A percentile compares a stretch with the other conserved stretches of the same genome.
Conservation (phyloP, 2,888 invertebrate species). For the Allophyes oxyacanthae region DNA sequence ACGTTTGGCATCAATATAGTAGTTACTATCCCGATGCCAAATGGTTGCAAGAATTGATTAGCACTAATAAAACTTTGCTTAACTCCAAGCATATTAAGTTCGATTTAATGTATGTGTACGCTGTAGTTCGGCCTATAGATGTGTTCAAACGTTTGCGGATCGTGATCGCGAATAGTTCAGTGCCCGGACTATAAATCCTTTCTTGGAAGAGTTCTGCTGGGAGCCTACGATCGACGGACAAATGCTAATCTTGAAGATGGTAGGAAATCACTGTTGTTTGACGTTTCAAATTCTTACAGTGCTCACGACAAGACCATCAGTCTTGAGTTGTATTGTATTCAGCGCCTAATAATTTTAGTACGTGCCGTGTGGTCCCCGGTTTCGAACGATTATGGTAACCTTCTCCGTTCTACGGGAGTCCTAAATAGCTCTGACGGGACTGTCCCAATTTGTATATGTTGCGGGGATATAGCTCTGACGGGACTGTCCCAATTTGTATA, state of each 20-base stretch:
- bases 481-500: too few relatives aligned
- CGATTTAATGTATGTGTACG: conserved; percentile 28
- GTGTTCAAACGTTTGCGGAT: conserved; percentile 26
- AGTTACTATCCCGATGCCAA: too few relatives aligned
- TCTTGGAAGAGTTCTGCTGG: conserved; percentile 47
- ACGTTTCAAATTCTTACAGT: conserved; percentile 44
- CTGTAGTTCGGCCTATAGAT: conserved; percentile 7
- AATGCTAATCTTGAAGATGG: conserved; percentile 54
- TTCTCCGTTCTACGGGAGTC: too few relatives aligned
- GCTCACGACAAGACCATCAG: conserved; percentile 44
- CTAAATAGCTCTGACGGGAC: too few relatives aligned
- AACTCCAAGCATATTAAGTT: background rate
- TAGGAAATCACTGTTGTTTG: conserved; percentile 48
- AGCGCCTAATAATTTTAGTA: conserved; percentile 7
- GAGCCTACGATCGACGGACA: conserved; percentile 44
- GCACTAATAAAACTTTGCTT: too few relatives aligned
- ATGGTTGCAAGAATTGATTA: too few relatives aligned
- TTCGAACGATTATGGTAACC: too few relatives aligned
- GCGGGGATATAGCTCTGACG: too few relatives aligned
- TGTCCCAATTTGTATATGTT: too few relatives aligned
- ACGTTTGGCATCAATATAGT: too few relatives aligned
- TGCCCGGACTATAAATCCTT: conserved; percentile 49
- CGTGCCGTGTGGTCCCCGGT: background rate
- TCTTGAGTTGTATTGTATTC: conserved; percentile 16
- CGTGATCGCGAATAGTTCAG: conserved; percentile 55